Conservation (phyloP, 2,113 vertebrate genomes). For the human (Homo sapiens) region DNA sequence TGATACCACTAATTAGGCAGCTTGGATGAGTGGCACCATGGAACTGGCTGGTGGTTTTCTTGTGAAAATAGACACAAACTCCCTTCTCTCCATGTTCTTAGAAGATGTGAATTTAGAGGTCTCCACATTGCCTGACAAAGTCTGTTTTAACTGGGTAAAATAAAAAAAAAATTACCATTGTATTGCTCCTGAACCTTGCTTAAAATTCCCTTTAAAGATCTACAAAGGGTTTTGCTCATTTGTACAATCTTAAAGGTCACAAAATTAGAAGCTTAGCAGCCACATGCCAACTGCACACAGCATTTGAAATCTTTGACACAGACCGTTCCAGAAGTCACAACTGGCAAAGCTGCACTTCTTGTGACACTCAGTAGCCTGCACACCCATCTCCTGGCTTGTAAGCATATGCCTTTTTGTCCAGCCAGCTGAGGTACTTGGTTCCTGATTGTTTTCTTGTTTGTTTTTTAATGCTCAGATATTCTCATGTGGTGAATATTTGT, state of each 20-base stretch:
- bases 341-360: fast-evolving
- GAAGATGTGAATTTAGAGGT: not conserved
- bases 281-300: too few relatives aligned
- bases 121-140: not conserved
- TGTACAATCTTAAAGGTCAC: not conserved
- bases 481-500: not conserved
- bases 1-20: not conserved
- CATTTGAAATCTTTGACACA: not conserved
- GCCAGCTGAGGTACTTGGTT: not conserved
- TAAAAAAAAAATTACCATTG: too few relatives aligned
- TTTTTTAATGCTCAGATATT: not conserved
- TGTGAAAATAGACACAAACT: not conserved
- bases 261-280: not conserved
- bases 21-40: not conserved
- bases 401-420: not conserved
- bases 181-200: not conserved
- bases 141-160: not conserved
- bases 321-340: not conserved
- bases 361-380: not conserved
- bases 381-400: not conserved
- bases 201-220: not conserved
- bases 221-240: not conserved
- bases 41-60: not conserved
- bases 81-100: not conserved
- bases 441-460: not conserved